Percentiles rank a stretch among this genome's conserved stretches.
phyloP scores from a whole-genome alignment of 2,113 vertebrate genomes.

The Bambusicola thoracicus region DNA sequence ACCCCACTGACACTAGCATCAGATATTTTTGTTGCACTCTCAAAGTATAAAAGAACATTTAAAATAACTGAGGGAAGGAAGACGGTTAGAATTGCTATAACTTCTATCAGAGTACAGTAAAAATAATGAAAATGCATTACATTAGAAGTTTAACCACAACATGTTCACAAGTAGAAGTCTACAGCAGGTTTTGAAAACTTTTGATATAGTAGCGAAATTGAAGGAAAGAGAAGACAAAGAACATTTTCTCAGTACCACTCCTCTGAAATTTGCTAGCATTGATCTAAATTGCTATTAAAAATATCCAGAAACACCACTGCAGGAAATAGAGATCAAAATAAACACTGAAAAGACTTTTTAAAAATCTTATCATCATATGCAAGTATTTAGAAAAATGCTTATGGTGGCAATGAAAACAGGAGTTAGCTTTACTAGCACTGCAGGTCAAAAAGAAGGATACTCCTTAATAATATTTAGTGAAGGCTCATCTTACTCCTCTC shows the following conservation, averaged over 20 bases:
- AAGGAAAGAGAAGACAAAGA: neutral
- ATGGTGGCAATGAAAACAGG: neutral
- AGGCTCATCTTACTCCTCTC: neutral
- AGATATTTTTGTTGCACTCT: conserved; percentile 2
- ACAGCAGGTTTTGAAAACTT: neutral
- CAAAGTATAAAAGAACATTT: neutral
- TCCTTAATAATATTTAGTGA: neutral
- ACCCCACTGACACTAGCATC: neutral
- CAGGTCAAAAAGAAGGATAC: neutral
- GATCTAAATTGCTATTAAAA: neutral
- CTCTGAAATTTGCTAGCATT: neutral
- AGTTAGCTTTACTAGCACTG: neutral
- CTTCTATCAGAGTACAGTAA: neutral
- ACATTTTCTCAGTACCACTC: neutral
- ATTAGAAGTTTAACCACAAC: neutral
- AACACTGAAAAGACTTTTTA: too few species aligned
- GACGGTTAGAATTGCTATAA: neutral
- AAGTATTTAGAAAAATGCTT: neutral
- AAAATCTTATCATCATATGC: neutral
- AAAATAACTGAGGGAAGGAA: neutral
- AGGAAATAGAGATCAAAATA: neutral
- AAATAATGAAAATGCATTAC: neutral
- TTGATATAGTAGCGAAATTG: neutral
- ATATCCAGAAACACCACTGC: neutral
- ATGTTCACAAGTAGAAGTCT: neutral